Percentiles rank a stretch among this genome's conserved stretches.
These are phyloP conservation scores for Takifugu rubripes DNA, from an alignment of 2,797 vertebrate species.

Conservation along the genomic window DNA sequence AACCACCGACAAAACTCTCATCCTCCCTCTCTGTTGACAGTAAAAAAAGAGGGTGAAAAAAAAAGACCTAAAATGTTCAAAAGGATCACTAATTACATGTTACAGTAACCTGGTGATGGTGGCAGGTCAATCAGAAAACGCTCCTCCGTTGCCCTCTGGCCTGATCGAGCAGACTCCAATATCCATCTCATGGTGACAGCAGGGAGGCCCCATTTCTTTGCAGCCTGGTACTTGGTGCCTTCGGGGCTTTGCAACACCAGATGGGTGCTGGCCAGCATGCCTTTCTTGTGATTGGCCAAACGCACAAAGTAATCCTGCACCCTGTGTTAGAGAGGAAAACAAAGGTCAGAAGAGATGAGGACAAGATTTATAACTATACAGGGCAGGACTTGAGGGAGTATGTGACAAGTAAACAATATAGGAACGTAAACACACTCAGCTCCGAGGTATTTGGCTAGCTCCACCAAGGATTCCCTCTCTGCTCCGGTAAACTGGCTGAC, in stretches of 20 bases:
- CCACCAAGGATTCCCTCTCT: conserved; percentile 89
- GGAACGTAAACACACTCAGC: conserved; percentile 77
- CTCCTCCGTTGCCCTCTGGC: conserved; percentile 80
- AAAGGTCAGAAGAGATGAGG: neutral
- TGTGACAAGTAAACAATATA: neutral
- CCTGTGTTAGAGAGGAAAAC: conserved; percentile 58
- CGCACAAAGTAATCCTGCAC: conserved; percentile 98
- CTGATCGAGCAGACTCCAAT: conserved; percentile 83
- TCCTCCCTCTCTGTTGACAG: conserved; percentile 65
- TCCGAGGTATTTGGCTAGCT: conserved; percentile 86
- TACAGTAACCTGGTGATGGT: conserved; percentile 73
- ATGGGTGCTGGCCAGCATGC: conserved; percentile 93
- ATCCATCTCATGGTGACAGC: conserved; percentile 89
- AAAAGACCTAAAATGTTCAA: neutral
- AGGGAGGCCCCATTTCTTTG: conserved; percentile 92
- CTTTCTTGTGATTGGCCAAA: conserved; percentile 85
- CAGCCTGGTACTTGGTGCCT: conserved; percentile 94
- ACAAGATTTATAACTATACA: neutral
- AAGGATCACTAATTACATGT: neutral
- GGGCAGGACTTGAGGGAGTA: neutral
- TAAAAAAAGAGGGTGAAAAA: neutral
- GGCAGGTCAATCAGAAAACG: conserved; percentile 82
- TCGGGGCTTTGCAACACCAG: conserved; percentile 84
- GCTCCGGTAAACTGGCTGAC: conserved; percentile 93
- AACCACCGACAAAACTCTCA: conserved; percentile 72